Evolutionary conservation across 2,797 vertebrate genomes (phyloP).

Genomic region (Xenentodon cancila): DNA sequence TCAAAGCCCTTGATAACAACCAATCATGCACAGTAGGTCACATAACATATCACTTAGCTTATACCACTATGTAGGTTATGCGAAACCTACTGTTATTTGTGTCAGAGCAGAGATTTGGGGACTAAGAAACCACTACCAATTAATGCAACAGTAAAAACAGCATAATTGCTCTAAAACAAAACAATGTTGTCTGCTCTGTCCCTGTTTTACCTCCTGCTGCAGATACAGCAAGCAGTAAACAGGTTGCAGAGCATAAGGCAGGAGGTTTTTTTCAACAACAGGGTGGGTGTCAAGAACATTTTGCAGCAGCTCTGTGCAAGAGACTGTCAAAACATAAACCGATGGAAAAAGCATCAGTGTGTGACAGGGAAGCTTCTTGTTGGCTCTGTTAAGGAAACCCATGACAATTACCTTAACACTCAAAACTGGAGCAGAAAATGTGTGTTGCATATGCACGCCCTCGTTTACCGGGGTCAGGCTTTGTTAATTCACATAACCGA

Average conservation of each 20-base stretch:
- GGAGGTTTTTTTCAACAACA: constrained; percentile 61
- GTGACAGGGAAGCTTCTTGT: constrained; percentile 22
- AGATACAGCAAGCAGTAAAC: constrained; percentile 65
- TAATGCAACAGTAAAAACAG: constrained; percentile 28
- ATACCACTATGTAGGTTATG: constrained; percentile 21
- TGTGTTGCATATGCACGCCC: constrained; percentile 24
- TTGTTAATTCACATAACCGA: constrained; percentile 68
- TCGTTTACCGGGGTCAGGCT: constrained; percentile 56
- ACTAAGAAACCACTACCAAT: constrained; percentile 31
- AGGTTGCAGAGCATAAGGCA: constrained; percentile 69
- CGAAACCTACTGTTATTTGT: constrained; percentile 14
- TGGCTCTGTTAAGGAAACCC: constrained; percentile 32
- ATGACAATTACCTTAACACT: constrained; percentile 21
- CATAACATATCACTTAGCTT: constrained; percentile 30
- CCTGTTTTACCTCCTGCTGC: constrained; percentile 53
- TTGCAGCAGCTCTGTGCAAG: constrained; percentile 53
- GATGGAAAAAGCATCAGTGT: constrained; percentile 24
- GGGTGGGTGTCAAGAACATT: constrained; percentile 67
- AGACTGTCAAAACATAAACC: constrained; percentile 53
- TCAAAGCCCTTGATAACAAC: constrained; percentile 34
- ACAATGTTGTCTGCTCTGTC: constrained; percentile 52
- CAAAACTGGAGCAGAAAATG: constrained; percentile 32
- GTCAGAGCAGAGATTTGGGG: constrained; percentile 30
- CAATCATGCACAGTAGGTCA: constrained; percentile 37
- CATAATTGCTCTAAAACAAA: constrained; percentile 52